Percentiles rank a stretch among this genome's conserved stretches.
Conservation (phyloP, 2,888 invertebrate genomes). For the Phanerotoma sp. region DNA sequence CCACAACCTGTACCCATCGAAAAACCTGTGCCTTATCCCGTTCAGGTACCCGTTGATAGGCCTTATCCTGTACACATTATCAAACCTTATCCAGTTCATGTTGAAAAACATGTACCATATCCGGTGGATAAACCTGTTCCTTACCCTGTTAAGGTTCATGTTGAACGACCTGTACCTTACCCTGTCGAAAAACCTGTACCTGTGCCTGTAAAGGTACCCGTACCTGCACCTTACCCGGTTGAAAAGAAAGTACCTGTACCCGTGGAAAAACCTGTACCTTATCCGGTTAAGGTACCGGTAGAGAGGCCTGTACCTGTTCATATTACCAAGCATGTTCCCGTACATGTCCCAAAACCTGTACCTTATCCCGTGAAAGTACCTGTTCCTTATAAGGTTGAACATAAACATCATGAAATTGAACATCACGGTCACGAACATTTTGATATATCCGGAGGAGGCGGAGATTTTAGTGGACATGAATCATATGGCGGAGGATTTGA, state of each 20-base stretch:
- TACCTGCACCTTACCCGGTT: conserved; percentile 50
- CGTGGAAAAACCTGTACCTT: conserved; percentile 66
- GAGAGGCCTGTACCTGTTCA: conserved; percentile 72
- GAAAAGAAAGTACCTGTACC: conserved; percentile 49
- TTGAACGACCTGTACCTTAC: conserved; percentile 69
- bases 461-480: conserved; percentile 36
- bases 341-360: conserved; percentile 59
- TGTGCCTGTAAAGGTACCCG: conserved; percentile 65
- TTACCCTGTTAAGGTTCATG: conserved; percentile 51
- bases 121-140: conserved; percentile 61
- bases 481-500: conserved; percentile 28
- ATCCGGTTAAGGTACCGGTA: conserved; percentile 69
- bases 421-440: conserved; percentile 29
- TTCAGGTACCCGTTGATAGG: conserved; percentile 59
- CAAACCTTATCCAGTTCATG: conserved; percentile 70
- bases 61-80: conserved; percentile 64
- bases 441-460: conserved; percentile 17
- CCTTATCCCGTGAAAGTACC: conserved; percentile 70
- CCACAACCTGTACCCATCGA: conserved; percentile 75
- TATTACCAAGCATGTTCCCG: conserved; percentile 63
- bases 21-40: conserved; percentile 71
- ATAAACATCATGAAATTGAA: conserved; percentile 5
- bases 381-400: conserved; percentile 41
- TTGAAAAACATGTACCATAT: conserved; percentile 60
- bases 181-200: conserved; percentile 80